Evolutionary conservation across 1,140 invertebrate species (phyloP).

Genomic region (Prorops nasuta): DNA sequence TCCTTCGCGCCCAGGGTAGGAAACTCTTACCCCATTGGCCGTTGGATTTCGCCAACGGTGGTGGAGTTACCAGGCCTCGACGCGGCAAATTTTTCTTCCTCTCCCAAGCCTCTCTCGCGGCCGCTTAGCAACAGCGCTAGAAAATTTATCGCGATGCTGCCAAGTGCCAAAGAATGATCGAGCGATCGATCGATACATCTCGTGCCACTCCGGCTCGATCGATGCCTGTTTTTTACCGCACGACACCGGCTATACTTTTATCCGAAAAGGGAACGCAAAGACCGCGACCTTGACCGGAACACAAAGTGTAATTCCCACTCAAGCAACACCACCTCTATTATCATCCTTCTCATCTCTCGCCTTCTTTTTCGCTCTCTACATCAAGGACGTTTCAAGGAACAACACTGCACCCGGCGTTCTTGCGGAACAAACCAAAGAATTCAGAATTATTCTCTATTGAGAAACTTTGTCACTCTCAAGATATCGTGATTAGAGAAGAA

Average conservation of each 20-base stretch:
- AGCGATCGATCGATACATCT: neutral
- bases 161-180: neutral
- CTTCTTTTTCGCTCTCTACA: no score
- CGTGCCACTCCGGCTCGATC: conserved; percentile 8
- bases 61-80: conserved; percentile 52
- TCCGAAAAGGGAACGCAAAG: conserved; percentile 31
- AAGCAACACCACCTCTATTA: no score
- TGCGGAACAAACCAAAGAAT: no score
- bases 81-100: no score
- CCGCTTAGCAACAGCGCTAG: neutral
- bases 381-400: conserved; percentile 21
- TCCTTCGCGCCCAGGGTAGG: conserved; percentile 43
- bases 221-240: no score
- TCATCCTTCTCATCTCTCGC: no score
- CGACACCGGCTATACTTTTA: conserved; percentile 22
- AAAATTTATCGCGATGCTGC: neutral
- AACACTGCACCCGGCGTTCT: conserved; percentile 12
- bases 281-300: conserved; percentile 34
- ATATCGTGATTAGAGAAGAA: no score
- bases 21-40: conserved; percentile 52
- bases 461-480: no score
- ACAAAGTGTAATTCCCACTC: neutral
- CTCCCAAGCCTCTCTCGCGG: no score
- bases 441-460: no score
- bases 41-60: conserved; percentile 45